Base-by-base conservation (phyloP, 2,888 invertebrate species). In the Polyommatus iphigenia region DNA sequence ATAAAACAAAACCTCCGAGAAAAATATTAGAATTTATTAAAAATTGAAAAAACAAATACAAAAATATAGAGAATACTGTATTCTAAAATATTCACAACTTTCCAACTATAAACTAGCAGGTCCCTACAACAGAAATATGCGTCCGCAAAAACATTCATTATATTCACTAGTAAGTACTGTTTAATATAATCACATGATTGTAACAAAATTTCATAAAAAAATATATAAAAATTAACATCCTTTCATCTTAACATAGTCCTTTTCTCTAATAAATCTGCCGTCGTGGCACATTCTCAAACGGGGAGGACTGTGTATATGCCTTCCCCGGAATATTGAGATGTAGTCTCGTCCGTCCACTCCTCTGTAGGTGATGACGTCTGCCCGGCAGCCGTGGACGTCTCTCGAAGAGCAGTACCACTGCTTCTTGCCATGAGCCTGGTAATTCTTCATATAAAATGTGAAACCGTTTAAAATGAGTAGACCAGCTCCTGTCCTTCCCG, bases 351-450 rank as follows among this genome's bases (percentile, higher is more conserved):
- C 93, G 54, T 94, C 92, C 0, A 83, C 2, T 3, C 93, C 93
- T 83, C 89, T 92, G 83, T 91, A 93, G 0, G 93, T 94, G 80
- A 94, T 93, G 80, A 94, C 93, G 59, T 94, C 93, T 77, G 93
- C 93, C 18, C 93, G 84, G 80, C 93, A 94, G 2, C 93, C 93
- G 7, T 91, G 89, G 75, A 93, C 92, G 15, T 94, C 93, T 79
- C 93, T 89, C 0, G 93, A 92, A 2, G 93, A 93, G 80, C 93
- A 94, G 81, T 94, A 94, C 93, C 93, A 93, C 80, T 94, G 93
- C 82, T 94, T 94, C 82, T 93, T 93, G 2, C 93, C 93, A 80
- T 93, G 92, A 0, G 93, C 93, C 80, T 93, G 93, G 81, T 93
- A 93, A 80, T 94, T 94, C 82, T 94, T 94, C 93, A 93, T 92